Evolutionary conservation across 2,888 invertebrate genomes (phyloP), one percentile per base, ranked within the genome.

Genomic region (Idaea aversata): DNA sequence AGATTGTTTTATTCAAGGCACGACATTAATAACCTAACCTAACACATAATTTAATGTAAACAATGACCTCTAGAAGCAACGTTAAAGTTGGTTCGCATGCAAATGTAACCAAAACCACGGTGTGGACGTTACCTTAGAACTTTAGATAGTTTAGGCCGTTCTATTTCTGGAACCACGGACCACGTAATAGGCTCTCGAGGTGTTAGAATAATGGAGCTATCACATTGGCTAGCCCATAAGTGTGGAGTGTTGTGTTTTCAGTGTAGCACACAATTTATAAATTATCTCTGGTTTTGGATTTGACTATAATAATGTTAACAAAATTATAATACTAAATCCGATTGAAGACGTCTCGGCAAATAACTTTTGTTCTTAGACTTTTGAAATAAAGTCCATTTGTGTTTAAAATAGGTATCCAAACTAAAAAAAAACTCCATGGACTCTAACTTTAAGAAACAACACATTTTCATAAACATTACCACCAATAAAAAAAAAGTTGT

Each of bases 81-180:
- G 7, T 13, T 47, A 47, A 47, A 13, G 47, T 47, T 13, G 47
- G 47, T 13, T 47, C 6, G 47, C 71, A 70, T 72, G 72, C 58
- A 66, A 71, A 72, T 72, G 57, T 63, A 63, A 70, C 67, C 68
- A 62, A 69, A 68, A 63, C 62, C 34, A 16, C 47, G 13, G 47
- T 10, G 47, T 13, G 47, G 47, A 47, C 47, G 47, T 47, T 47
- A 47, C 47, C 13, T 47, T 47, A 5, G 6, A 36, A 10, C 47
- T 13, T 47, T 47, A 47, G 47, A 6, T 36, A 36, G 10, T 47
- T 47, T 47, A 47, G 47, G 4, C 47, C 47, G 47, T 47, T 47
- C 47, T 47, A 47, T 47, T 47, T 10, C 47, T 47, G 47, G 47
- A 47, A 10, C 47, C 47, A 10, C 47, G 47, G 47, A 47, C 47